Evolutionary conservation across 2,797 vertebrate genomes (phyloP).

Genomic region (Pempheris klunzingeri): DNA sequence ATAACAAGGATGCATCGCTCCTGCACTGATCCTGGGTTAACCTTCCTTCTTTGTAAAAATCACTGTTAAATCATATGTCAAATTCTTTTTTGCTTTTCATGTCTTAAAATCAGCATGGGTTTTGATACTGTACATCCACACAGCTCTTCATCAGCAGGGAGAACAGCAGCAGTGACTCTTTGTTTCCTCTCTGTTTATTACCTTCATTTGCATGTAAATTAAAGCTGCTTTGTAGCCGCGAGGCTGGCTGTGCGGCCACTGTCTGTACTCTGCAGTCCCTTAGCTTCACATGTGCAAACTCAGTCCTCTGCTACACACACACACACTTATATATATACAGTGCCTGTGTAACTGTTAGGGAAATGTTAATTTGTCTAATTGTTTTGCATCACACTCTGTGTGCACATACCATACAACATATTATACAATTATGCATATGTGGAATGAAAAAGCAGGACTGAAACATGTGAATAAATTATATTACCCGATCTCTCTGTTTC

Average conservation of each 20-base stretch:
- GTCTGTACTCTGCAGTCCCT: slow-evolving; percentile 18
- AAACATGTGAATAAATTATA: slow-evolving; percentile 45
- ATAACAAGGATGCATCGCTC: background rate
- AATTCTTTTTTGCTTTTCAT: background rate
- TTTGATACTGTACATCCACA: slow-evolving; percentile 28
- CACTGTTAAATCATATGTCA: background rate
- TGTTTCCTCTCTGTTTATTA: slow-evolving; percentile 62
- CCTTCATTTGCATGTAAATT: slow-evolving; percentile 79
- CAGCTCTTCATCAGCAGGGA: slow-evolving; percentile 31
- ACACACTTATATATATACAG: slow-evolving; percentile 15
- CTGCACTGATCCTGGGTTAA: background rate
- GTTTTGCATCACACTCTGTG: slow-evolving; percentile 55
- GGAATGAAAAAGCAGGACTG: slow-evolving; percentile 8
- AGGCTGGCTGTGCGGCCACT: slow-evolving; percentile 40
- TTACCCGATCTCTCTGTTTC: slow-evolving; percentile 4
- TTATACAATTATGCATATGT: slow-evolving; percentile 48
- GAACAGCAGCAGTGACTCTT: slow-evolving; percentile 29
- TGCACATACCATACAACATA: slow-evolving; percentile 31
- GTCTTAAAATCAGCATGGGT: background rate
- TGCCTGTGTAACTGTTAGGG: slow-evolving; percentile 49
- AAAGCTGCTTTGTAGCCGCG: slow-evolving; percentile 56
- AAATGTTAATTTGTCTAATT: slow-evolving; percentile 75
- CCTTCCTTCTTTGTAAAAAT: background rate
- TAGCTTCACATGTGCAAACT: slow-evolving; percentile 6
- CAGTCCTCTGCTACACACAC: slow-evolving; percentile 25